Base-by-base conservation (phyloP, 2,888 invertebrate genomes). In the Eristalinus sepulchralis region DNA sequence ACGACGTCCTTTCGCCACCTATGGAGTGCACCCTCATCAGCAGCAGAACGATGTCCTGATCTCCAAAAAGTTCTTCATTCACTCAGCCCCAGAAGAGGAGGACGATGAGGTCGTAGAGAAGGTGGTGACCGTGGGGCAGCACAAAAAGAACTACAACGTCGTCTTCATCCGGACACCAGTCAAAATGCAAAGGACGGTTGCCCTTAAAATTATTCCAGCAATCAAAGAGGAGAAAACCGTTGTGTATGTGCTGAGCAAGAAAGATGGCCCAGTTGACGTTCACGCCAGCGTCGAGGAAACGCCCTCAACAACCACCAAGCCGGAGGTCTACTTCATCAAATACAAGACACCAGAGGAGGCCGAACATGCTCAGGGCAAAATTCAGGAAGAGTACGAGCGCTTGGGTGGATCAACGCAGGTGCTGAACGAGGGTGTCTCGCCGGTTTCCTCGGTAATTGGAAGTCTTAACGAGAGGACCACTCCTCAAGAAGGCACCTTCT, bases 321-420 rank as follows among this genome's bases (percentile, higher is more conserved):
- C 89, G 1, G 89, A 89, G 62, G 89, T 89, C 6, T 88, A 79
- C 83, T 89, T 89, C 79, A 89, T 89, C 57, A 89, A 89, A 53
- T 89, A 89, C 67, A 87, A 81, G 73, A 89, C 89, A 17, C 71
- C 86, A 11, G 89, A 89, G 59, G 89, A 89, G 70, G 89, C 89
- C 55, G 82, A 81, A 20, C 89, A 89, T 81, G 89, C 89, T 3
- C 89, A 89, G 62, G 88, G 88, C 3, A 83, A 84, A 6, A 89
- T 89, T 68, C 89, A 89, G 66, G 83, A 89, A 36, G 88, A 89
- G 60, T 89, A 89, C 64, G 89, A 89, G 47, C 75, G 62, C 24
- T 82, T 89, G 73, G 89, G 89, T 47, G 89, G 89, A 60, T 88
- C 88, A 13, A 87, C 89, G 8, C 66, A 81, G 8, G 67, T 89